These are phyloP conservation scores for Spicauda simplicius DNA, from an alignment of 2,888 invertebrate species.

Conservation along the genomic window DNA sequence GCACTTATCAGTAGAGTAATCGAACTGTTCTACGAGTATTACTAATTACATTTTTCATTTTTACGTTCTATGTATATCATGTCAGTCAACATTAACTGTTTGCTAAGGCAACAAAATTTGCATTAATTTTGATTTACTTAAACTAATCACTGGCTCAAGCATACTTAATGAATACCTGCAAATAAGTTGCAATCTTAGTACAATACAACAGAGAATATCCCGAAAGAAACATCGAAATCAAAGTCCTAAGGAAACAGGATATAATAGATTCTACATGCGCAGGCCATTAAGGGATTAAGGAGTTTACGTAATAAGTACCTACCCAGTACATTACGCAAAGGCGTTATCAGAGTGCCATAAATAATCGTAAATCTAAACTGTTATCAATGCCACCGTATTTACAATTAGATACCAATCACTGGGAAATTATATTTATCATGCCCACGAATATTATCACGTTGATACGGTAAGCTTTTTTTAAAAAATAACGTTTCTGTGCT, in stretches of 20 bases:
- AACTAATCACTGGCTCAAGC: too few relatives aligned
- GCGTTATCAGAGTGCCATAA: constrained; percentile 52
- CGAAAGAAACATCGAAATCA: background rate
- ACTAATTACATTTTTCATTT: too few relatives aligned
- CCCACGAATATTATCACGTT: constrained; percentile 36
- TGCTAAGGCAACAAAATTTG: too few relatives aligned
- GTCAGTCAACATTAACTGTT: too few relatives aligned
- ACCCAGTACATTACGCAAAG: constrained; percentile 43
- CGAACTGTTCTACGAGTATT: too few relatives aligned
- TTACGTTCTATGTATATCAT: too few relatives aligned
- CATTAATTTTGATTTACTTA: too few relatives aligned
- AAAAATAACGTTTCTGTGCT: constrained; percentile 31
- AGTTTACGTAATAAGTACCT: constrained; percentile 43
- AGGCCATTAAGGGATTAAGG: constrained; percentile 44
- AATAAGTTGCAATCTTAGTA: too few relatives aligned
- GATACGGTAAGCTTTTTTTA: constrained; percentile 33
- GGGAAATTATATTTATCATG: constrained; percentile 37
- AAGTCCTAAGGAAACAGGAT: background rate
- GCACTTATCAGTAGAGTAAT: too few relatives aligned
- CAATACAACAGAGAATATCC: too few relatives aligned
- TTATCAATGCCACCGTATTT: constrained; percentile 59
- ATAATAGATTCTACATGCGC: constrained; percentile 3
- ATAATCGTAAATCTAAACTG: constrained; percentile 64
- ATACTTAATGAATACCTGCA: too few relatives aligned
- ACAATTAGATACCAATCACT: constrained; percentile 49